Evolutionary conservation across 2,113 vertebrate genomes (phyloP).

Genomic region (Myocastor coypus): DNA sequence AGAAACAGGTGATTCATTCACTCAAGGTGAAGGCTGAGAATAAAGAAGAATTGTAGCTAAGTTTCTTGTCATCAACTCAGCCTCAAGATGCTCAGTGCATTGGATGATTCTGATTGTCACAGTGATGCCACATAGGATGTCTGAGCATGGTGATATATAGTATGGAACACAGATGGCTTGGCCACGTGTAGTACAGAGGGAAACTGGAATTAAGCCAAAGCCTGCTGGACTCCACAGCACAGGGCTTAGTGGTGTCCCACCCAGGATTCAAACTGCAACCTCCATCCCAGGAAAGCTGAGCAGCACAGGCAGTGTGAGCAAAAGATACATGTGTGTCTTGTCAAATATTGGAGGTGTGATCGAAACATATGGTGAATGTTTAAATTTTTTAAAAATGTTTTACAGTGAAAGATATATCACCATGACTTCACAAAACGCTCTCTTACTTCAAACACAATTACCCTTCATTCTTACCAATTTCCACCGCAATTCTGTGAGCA

Average conservation of each 20-base stretch:
- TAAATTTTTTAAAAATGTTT: background rate
- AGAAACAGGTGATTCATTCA: background rate
- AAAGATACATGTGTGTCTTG: background rate
- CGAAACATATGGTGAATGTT: background rate
- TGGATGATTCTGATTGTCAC: background rate
- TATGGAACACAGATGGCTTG: background rate
- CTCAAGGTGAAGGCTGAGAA: slow-evolving; percentile 1
- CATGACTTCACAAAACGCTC: background rate
- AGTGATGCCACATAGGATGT: background rate
- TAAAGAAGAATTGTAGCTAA: background rate
- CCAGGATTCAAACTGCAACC: background rate
- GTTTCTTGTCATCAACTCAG: background rate
- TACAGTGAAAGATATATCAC: background rate
- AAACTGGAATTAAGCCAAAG: background rate
- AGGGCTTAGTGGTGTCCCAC: background rate
- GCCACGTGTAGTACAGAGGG: background rate
- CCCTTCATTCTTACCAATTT: background rate
- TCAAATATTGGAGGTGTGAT: background rate
- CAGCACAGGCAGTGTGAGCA: background rate
- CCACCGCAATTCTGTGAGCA: background rate
- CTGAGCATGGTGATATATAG: background rate
- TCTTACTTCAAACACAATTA: background rate
- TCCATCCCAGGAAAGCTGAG: background rate
- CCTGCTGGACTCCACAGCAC: background rate
- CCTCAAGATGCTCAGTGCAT: background rate